These are phyloP conservation scores for Cremastobaeus sp. DNA, from an alignment of 2,888 invertebrate species.

Conservation along the genomic window DNA sequence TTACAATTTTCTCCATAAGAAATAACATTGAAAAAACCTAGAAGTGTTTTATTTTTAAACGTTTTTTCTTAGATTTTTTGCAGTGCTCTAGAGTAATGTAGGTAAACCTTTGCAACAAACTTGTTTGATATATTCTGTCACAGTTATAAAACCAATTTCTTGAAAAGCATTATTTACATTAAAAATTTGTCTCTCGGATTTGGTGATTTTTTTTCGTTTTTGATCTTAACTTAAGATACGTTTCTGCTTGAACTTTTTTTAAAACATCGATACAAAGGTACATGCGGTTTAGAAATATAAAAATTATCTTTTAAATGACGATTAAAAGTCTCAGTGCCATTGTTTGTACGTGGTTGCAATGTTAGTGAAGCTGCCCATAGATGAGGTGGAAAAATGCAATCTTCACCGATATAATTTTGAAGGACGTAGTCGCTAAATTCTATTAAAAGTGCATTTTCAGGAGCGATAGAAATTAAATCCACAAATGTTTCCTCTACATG, in stretches of 20 bases:
- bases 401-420: not conserved
- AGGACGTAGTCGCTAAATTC: not conserved
- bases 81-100: too few species aligned
- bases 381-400: not conserved
- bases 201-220: too few species aligned
- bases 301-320: not conserved
- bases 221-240: not conserved
- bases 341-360: not conserved
- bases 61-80: too few species aligned
- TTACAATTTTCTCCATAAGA: too few species aligned
- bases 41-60: too few species aligned
- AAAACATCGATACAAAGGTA: not conserved
- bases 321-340: not conserved
- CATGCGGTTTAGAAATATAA: not conserved
- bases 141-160: too few species aligned
- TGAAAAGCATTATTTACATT: too few species aligned
- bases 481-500: not conserved
- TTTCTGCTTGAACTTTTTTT: not conserved
- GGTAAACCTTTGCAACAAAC: too few species aligned
- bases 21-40: too few species aligned
- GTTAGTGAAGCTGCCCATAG: not conserved
- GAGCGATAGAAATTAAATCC: not conserved
- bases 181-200: too few species aligned
- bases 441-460: not conserved
- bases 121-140: too few species aligned